Percentiles rank a stretch among this genome's conserved stretches.
phyloP scores from a whole-genome alignment of 2,797 vertebrate genomes.

The Zalophus californianus region DNA sequence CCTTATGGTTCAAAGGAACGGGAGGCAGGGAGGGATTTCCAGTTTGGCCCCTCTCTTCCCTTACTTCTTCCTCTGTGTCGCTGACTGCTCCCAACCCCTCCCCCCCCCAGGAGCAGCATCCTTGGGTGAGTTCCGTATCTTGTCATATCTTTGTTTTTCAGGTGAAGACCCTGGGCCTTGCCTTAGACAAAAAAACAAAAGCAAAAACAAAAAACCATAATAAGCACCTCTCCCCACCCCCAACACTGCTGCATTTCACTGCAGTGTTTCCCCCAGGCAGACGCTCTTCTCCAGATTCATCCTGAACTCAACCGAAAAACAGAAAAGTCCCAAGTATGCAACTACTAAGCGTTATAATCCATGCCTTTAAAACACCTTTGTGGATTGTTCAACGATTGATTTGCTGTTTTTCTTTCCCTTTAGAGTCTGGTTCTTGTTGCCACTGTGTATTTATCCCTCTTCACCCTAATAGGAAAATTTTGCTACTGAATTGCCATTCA shows the following conservation, averaged over 20 bases:
- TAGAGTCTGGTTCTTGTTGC: background rate
- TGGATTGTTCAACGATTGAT: background rate
- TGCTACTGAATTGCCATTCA: background rate
- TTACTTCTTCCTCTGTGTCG: background rate
- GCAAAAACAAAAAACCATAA: background rate
- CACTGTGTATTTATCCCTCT: background rate
- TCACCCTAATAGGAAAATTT: background rate
- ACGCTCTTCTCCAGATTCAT: background rate
- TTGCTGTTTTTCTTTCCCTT: background rate
- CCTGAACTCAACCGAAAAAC: background rate
- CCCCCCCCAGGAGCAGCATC: background rate
- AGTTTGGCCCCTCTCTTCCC: background rate
- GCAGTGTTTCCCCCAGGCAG: background rate
- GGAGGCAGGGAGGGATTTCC: background rate
- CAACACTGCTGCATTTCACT: background rate
- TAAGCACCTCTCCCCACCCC: fast-evolving
- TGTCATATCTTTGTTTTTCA: background rate
- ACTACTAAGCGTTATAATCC: background rate
- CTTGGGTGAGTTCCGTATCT: background rate
- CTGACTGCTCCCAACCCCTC: background rate
- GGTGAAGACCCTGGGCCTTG: background rate
- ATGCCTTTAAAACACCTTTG: background rate
- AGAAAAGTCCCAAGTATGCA: background rate
- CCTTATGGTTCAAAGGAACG: background rate
- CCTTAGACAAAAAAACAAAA: background rate